Conservation (phyloP, 2,888 invertebrate genomes). For the Hydriomena furcata region DNA sequence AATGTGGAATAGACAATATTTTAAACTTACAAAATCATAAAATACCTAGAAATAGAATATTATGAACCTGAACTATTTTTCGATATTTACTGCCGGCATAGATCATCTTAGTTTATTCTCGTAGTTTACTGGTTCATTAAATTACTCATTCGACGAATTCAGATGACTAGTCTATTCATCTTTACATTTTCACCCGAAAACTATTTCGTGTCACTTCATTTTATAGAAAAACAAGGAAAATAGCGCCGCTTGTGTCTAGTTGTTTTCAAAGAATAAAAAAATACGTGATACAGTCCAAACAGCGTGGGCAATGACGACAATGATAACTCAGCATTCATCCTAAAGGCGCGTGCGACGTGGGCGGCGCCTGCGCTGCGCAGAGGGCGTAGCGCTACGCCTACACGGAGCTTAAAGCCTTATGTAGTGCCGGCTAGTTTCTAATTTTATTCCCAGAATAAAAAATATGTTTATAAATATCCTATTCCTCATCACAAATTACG, state of each 20-base stretch:
- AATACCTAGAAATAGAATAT: conserved; percentile 6
- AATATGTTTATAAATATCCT: too few species aligned
- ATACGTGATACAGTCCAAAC: conserved; percentile 15
- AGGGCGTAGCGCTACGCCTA: conserved; percentile 36
- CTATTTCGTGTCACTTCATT: too few species aligned
- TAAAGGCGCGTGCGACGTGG: conserved; percentile 36
- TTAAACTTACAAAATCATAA: neutral
- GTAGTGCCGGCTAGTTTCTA: conserved; percentile 30
- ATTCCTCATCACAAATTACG: too few species aligned
- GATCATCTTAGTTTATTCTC: conserved; percentile 3
- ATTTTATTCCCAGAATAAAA: too few species aligned
- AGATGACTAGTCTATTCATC: too few species aligned
- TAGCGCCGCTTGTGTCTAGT: neutral
- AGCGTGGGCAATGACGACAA: conserved; percentile 69
- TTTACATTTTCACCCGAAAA: neutral
- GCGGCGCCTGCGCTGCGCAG: conserved; percentile 29
- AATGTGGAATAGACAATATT: too few species aligned
- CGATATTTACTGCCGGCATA: conserved; percentile 8
- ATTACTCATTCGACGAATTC: conserved; percentile 2
- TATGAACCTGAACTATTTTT: conserved; percentile 9
- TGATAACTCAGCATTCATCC: conserved; percentile 62
- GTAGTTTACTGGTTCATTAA: conserved; percentile 9
- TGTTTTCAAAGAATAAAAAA: conserved; percentile 18
- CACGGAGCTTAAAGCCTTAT: conserved; percentile 39
- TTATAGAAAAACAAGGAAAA: neutral